Evolutionary conservation across 2,888 invertebrate species (phyloP).

Genomic region (Tiphia femorata): DNA sequence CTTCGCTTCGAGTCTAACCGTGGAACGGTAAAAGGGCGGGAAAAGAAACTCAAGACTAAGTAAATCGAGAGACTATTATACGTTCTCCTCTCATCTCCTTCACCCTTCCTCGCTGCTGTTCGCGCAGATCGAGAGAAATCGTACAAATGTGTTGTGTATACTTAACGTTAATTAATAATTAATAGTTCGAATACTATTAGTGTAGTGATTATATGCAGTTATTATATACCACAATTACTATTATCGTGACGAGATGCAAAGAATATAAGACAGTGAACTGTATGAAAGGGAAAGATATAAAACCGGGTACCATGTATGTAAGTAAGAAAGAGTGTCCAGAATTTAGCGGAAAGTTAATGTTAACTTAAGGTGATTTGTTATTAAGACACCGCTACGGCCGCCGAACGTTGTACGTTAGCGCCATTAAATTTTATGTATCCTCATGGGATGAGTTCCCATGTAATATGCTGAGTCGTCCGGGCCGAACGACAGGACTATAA

Average conservation of each 20-base stretch:
- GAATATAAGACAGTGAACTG: constrained; percentile 41
- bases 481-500: constrained; percentile 12
- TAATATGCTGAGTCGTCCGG: constrained; percentile 26
- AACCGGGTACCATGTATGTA: constrained; percentile 37
- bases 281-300: constrained; percentile 40
- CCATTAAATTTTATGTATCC: constrained; percentile 46
- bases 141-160: constrained; percentile 69
- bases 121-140: constrained; percentile 64
- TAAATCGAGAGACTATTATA: constrained; percentile 42
- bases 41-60: constrained; percentile 34
- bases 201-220: constrained; percentile 51
- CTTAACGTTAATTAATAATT: constrained; percentile 65
- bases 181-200: constrained; percentile 57
- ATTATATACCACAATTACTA: constrained; percentile 47
- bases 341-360: constrained; percentile 47
- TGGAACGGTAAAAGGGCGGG: constrained; percentile 20
- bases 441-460: constrained; percentile 28
- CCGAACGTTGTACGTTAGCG: constrained; percentile 39
- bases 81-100: constrained; percentile 35
- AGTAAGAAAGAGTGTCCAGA: constrained; percentile 33
- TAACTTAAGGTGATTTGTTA: constrained; percentile 54
- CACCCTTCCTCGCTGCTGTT: constrained; percentile 56
- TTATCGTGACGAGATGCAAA: constrained; percentile 47
- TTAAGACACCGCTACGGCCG: constrained; percentile 43
- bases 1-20: constrained; percentile 13